Percentiles rank a stretch among this genome's conserved stretches.
These are phyloP conservation scores for Oryzias celebensis DNA, from an alignment of 2,113 vertebrate species.

Conservation along the genomic window DNA sequence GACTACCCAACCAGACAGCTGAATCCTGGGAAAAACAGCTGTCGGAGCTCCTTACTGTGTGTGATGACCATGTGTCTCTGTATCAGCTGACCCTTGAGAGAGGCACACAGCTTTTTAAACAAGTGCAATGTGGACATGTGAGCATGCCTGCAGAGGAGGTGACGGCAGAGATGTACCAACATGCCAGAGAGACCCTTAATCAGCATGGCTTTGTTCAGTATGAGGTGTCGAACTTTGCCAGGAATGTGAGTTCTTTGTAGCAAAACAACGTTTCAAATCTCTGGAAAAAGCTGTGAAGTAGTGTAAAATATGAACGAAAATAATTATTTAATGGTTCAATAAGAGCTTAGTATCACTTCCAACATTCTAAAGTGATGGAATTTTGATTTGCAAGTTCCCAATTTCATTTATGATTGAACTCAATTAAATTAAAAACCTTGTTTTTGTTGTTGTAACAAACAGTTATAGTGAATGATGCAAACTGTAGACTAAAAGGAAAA, in stretches of 20 bases:
- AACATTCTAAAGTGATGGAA: too few species aligned
- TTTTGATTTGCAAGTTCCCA: too few species aligned
- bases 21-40: slow-evolving; percentile 79
- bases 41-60: slow-evolving; percentile 71
- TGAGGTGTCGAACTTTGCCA: slow-evolving; percentile 93
- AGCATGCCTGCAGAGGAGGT: slow-evolving; percentile 71
- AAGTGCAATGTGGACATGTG: slow-evolving; percentile 71
- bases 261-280: not conserved
- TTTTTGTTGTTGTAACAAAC: too few species aligned
- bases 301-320: not conserved
- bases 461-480: too few species aligned
- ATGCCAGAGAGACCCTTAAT: slow-evolving; percentile 71
- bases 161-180: slow-evolving; percentile 85
- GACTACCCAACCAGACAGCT: slow-evolving; percentile 82
- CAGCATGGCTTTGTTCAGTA: slow-evolving; percentile 85
- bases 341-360: too few species aligned
- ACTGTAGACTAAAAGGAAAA: too few species aligned
- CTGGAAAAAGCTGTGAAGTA: not conserved
- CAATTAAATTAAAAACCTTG: too few species aligned
- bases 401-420: too few species aligned
- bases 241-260: slow-evolving; percentile 78
- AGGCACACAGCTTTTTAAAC: slow-evolving; percentile 84
- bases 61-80: slow-evolving; percentile 89
- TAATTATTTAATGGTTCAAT: not conserved
- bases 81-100: slow-evolving; percentile 93